Percentiles rank a stretch among this genome's conserved stretches.
Evolutionary conservation across 2,797 vertebrate genomes (phyloP).

Genomic region (Chromobotia macracanthus): DNA sequence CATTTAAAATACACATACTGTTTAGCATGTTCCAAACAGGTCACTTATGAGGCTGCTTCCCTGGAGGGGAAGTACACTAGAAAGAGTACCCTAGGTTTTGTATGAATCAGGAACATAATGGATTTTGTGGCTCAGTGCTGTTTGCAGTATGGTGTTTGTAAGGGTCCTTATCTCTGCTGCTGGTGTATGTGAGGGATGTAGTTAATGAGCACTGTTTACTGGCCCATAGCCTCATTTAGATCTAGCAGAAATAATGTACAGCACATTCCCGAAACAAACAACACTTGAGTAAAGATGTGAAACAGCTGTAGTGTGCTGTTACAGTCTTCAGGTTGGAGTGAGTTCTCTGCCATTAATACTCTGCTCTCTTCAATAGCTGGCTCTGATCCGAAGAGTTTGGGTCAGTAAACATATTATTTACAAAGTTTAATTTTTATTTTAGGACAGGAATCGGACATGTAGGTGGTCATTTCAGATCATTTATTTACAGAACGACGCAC

Average conservation of each 20-base stretch:
- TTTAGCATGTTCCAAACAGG: too few relatives aligned
- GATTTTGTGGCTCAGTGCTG: too few relatives aligned
- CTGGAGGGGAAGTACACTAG: too few relatives aligned
- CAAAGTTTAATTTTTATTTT: neutral
- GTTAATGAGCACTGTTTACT: conserved; percentile 29
- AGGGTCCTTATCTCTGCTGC: neutral
- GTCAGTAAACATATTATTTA: neutral
- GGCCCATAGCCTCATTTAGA: conserved; percentile 48
- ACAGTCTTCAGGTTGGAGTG: neutral
- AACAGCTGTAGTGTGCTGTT: conserved; percentile 5
- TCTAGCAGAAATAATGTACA: conserved; percentile 30
- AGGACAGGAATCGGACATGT: neutral
- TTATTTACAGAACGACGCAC: neutral
- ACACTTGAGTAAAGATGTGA: neutral
- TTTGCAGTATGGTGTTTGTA: neutral
- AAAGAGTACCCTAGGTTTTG: too few relatives aligned
- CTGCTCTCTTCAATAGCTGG: too few relatives aligned
- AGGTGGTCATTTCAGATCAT: neutral
- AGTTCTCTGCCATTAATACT: neutral
- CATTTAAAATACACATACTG: too few relatives aligned
- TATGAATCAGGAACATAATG: neutral
- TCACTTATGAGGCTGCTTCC: too few relatives aligned
- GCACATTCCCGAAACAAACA: neutral
- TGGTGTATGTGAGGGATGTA: conserved; percentile 25
- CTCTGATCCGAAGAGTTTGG: neutral